Evolutionary conservation across 2,797 vertebrate species (phyloP).

Genomic region (Pyrocephalus nanus): DNA sequence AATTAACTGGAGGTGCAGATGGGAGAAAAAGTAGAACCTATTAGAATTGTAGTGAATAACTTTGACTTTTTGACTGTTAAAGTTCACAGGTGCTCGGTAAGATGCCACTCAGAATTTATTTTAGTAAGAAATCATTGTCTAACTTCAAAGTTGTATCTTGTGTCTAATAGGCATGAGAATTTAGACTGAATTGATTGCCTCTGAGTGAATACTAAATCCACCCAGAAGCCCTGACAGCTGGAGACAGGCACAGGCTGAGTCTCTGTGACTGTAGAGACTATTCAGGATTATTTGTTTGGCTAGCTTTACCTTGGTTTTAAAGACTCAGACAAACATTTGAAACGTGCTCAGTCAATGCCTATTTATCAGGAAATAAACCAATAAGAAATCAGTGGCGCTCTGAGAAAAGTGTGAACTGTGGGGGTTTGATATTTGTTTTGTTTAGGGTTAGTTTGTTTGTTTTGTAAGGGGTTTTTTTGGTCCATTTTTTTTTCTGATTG

Average conservation of each 20-base stretch:
- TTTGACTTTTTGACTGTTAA: not conserved
- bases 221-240: not conserved
- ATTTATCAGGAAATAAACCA: not conserved
- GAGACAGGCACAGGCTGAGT: not conserved
- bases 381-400: not conserved
- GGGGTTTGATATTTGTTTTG: not conserved
- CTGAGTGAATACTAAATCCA: not conserved
- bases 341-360: not conserved
- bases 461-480: not conserved
- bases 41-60: not conserved
- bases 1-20: not conserved
- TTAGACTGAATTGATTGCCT: not conserved
- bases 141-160: not conserved
- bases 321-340: not conserved
- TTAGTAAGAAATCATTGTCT: not conserved
- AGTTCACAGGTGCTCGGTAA: not conserved
- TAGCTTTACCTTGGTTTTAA: not conserved
- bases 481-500: not conserved
- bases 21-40: not conserved
- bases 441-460: not conserved
- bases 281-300: not conserved
- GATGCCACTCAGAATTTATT: not conserved
- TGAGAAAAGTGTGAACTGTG: not conserved
- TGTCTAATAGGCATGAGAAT: not conserved
- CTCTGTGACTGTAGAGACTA: not conserved